These are phyloP conservation scores for Melanotaenia trifasciata DNA, from an alignment of 2,797 vertebrate species.

Conservation along the genomic window DNA sequence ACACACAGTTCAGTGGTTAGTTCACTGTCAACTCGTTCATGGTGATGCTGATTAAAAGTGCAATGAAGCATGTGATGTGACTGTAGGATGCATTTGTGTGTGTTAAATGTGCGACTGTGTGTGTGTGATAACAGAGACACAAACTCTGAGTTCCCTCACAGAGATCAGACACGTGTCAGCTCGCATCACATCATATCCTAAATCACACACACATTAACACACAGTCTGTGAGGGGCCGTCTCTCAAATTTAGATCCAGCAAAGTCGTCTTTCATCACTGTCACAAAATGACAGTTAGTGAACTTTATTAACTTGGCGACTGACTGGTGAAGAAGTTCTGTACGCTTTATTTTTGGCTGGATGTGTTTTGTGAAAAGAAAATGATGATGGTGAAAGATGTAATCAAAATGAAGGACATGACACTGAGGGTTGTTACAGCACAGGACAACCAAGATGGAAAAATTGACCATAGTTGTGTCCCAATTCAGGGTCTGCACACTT, in stretches of 20 bases:
- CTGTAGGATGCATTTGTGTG: constrained; percentile 21
- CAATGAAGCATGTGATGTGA: constrained; percentile 58
- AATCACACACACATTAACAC: constrained; percentile 14
- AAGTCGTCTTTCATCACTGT: constrained; percentile 51
- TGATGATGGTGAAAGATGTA: no score
- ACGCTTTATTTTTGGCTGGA: not conserved
- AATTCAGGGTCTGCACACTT: no score
- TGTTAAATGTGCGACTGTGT: constrained; percentile 22
- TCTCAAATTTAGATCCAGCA: constrained; percentile 62
- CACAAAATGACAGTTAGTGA: constrained; percentile 32
- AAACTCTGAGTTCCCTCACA: constrained; percentile 36
- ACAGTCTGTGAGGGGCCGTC: constrained; percentile 28
- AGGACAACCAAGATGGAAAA: no score
- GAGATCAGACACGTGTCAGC: constrained; percentile 57
- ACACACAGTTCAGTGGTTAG: constrained; percentile 56
- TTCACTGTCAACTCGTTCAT: constrained; percentile 55
- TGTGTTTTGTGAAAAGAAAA: no score
- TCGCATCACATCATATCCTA: constrained; percentile 48
- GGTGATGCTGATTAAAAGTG: constrained; percentile 70
- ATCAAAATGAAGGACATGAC: no score
- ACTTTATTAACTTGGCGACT: constrained; percentile 13
- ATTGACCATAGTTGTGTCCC: no score
- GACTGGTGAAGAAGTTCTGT: not conserved
- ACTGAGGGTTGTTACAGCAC: no score
- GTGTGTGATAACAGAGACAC: constrained; percentile 27